Base-by-base conservation (phyloP, 2,888 invertebrate species). In the Mesochorus sp. region DNA sequence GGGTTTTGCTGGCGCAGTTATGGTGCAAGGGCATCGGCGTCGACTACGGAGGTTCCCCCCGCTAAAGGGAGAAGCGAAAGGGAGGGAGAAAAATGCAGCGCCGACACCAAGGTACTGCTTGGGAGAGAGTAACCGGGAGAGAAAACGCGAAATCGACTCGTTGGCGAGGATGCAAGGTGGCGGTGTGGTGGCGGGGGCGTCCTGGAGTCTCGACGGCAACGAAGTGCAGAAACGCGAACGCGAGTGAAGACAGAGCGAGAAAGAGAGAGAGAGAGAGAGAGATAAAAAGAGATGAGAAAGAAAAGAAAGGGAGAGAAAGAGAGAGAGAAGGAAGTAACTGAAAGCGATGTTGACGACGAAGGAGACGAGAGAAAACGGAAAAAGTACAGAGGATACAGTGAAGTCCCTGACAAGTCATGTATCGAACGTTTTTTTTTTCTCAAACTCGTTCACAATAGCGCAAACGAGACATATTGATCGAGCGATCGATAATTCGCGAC, bases 121-220 rank as follows among this genome's bases (percentile, higher is more conserved):
- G 4, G 39, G 14, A 2, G 14, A 51, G 12, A 10, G 49, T 51
- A 51, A 61, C 42, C 42, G 31, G 28, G 37, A 51, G 55, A 24
- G 59, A 26, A 8, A 14, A n/a, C 44, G 12, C 39, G 66, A 34
- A 64, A 47, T 55, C 19, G 57, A 37, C 61, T 51, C 62, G 44
- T 61, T 61, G 44, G 53, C 42, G 61, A 53, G 71, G 37, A 62
- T 34, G 62, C 71, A 53, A 72, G 61, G 53, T 53, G 70, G 70
- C 28, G 19, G 6, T 19, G 49, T 19, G 53, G 26, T 1, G 61
- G 55, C 55, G 72, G 62, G 53, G 71, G 71, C 61, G 71, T 61
- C 19, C 51, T 39, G 19, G n/a, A 61, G 71, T 72, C 71, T 62
- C 62, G 71, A 44, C 71, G 24, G 53, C 53, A 62, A 72, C 62